These are phyloP conservation scores for Pseudococcus viburni DNA, from an alignment of 2,888 invertebrate species.

Conservation along the genomic window DNA sequence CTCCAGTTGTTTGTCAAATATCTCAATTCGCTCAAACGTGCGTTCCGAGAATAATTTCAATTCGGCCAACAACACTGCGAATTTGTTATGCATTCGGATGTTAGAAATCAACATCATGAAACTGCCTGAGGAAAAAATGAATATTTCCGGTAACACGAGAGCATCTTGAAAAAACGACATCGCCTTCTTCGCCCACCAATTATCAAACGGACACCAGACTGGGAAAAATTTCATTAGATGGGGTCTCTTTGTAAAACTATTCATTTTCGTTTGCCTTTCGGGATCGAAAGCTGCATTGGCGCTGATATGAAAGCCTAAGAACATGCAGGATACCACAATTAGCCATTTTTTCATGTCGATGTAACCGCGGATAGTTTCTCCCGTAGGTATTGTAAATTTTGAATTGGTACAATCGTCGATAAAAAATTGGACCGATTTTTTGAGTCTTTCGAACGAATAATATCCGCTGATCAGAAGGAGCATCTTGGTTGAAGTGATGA, in stretches of 20 bases:
- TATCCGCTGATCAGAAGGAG: too few species aligned
- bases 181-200: not conserved
- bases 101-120: not conserved
- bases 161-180: not conserved
- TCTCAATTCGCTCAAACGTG: not conserved
- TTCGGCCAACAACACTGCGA: not conserved
- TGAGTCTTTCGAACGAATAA: too few species aligned
- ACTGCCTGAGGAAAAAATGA: not conserved
- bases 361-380: too few species aligned
- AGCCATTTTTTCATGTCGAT: too few species aligned
- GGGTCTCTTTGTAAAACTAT: not conserved
- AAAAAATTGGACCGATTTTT: too few species aligned
- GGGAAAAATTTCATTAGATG: not conserved
- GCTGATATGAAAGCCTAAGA: too few species aligned
- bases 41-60: not conserved
- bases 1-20: not conserved
- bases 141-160: not conserved
- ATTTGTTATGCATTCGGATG: not conserved
- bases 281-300: not conserved
- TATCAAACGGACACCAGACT: not conserved
- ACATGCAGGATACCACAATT: not conserved
- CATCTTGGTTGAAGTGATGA: too few species aligned
- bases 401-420: too few species aligned
- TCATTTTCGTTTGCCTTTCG: not conserved
- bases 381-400: too few species aligned